Conservation (phyloP, 2,113 vertebrate genomes). For the Pomatostomus ruficeps region DNA sequence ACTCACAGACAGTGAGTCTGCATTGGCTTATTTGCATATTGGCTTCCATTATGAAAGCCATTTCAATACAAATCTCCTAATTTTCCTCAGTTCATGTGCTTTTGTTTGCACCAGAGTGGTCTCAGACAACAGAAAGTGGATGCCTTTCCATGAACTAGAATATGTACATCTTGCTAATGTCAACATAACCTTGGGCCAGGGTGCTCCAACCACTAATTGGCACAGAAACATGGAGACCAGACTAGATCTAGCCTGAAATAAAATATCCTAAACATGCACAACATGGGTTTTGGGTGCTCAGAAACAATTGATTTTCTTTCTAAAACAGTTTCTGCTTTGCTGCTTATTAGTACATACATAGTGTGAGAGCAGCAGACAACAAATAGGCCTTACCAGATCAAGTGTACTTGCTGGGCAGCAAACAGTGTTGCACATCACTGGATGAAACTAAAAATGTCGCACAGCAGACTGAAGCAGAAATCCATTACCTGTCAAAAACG, state of each 20-base stretch:
- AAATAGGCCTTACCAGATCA: not conserved
- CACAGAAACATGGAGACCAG: not conserved
- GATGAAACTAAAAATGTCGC: not conserved
- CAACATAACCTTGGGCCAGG: not conserved
- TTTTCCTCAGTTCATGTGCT: not conserved
- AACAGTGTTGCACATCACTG: not conserved
- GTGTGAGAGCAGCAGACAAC: not conserved
- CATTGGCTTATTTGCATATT: not conserved
- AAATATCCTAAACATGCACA: not conserved
- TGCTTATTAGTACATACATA: not conserved
- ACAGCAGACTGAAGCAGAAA: not conserved
- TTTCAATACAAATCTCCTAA: not conserved
- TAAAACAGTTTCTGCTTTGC: not conserved
- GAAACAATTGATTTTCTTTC: not conserved
- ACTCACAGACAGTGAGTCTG: not conserved
- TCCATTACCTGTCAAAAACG: not conserved
- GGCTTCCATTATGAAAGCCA: not conserved
- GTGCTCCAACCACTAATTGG: not conserved
- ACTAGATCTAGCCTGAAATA: not conserved
- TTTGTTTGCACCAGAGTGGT: not conserved
- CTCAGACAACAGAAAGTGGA: not conserved
- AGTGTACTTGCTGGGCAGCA: not conserved
- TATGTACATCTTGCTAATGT: not conserved
- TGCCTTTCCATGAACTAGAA: not conserved
- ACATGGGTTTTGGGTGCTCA: not conserved